Conservation (phyloP, 64 coral and sea anemone genomes). For the Montipora capricornis region DNA sequence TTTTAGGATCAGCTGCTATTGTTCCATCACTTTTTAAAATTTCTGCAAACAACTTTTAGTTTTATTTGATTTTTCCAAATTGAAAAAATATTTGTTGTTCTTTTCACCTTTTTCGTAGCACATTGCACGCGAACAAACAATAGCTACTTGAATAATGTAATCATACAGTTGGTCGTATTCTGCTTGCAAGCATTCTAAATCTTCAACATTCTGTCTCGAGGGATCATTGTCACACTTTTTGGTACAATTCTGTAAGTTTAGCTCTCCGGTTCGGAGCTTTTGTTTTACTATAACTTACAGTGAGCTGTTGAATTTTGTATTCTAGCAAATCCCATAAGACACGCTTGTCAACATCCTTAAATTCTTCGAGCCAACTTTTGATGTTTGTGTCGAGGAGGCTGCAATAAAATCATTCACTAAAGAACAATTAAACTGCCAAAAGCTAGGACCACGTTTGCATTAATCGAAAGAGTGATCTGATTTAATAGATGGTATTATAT, state of each 20-base stretch:
- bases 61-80: constrained; percentile 31
- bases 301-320: constrained; percentile 54
- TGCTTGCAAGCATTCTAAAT: constrained; percentile 5
- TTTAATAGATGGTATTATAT: constrained; percentile 53
- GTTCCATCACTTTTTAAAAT: constrained; percentile 9
- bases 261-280: constrained; percentile 31
- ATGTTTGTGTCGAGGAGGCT: neutral
- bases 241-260: neutral
- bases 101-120: constrained; percentile 61
- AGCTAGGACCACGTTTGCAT: constrained; percentile 34
- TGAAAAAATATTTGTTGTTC: constrained; percentile 66
- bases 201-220: neutral
- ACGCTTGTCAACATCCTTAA: constrained; percentile 36
- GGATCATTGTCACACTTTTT: neutral
- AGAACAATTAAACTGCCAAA: constrained; percentile 60
- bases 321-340: constrained; percentile 52
- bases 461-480: constrained; percentile 33
- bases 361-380: neutral
- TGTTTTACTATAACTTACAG: constrained; percentile 42
- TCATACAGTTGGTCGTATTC: constrained; percentile 53
- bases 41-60: constrained; percentile 22
- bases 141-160: constrained; percentile 28
- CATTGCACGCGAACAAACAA: constrained; percentile 18
- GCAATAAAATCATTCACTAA: constrained; percentile 13
- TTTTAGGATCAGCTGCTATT: neutral